Percentiles rank a stretch among this genome's conserved stretches.
Evolutionary conservation across 2,888 invertebrate genomes (phyloP).

Genomic region (Ophion obscuratus): DNA sequence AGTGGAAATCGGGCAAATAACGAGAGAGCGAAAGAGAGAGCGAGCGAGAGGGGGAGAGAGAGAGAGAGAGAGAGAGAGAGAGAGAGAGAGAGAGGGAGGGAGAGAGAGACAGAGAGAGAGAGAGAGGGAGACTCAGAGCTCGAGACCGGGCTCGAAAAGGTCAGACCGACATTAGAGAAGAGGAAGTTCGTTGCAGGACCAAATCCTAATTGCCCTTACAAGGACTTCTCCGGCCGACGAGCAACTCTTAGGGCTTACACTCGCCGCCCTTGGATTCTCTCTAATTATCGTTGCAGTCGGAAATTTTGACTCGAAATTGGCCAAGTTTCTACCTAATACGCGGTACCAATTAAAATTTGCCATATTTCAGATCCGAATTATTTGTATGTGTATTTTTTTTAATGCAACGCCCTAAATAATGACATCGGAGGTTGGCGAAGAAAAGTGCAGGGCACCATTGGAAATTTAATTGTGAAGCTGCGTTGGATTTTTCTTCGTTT

Average conservation of each 20-base stretch:
- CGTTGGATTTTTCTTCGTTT: constrained; percentile 27
- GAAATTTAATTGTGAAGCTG: constrained; percentile 50
- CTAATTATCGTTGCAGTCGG: not conserved
- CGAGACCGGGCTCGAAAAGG: constrained; percentile 33
- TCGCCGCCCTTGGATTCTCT: not conserved
- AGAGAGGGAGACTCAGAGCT: not conserved
- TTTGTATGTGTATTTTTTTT: not conserved
- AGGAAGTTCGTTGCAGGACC: constrained; percentile 14
- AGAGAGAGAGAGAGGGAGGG: not conserved
- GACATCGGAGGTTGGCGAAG: not conserved
- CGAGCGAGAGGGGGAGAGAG: not conserved
- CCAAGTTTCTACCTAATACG: not conserved
- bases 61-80: too few relatives aligned
- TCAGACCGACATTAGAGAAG: constrained; percentile 2
- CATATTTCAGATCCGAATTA: not conserved
- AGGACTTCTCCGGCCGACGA: not conserved
- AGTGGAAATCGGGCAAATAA: not conserved
- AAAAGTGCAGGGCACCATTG: constrained; percentile 34
- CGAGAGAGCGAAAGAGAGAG: not conserved
- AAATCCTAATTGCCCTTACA: constrained; percentile 1
- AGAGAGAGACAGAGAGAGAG: not conserved
- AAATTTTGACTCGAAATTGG: not conserved
- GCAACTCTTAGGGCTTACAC: not conserved
- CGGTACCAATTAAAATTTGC: not conserved
- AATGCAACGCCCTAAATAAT: not conserved